Evolutionary conservation across 2,888 invertebrate genomes (phyloP).

Genomic region (Cotesia congregata): DNA sequence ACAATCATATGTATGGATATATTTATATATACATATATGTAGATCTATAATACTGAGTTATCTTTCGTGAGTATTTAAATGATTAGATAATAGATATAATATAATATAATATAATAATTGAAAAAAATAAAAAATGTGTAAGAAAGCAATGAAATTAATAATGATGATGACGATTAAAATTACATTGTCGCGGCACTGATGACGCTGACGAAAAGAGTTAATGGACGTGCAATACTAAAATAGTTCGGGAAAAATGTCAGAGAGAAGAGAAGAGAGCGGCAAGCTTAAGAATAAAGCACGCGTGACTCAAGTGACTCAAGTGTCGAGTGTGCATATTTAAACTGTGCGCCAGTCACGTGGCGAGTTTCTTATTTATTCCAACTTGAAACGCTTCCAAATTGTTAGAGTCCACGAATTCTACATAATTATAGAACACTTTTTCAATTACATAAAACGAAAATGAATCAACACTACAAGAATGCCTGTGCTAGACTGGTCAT

Average conservation of each 20-base stretch:
- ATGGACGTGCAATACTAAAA: neutral
- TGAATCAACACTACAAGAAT: neutral
- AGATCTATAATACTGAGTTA: neutral
- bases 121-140: too few species aligned
- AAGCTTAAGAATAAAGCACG: neutral
- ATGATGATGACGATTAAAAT: too few species aligned
- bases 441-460: neutral
- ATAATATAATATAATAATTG: neutral
- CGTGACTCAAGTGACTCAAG: slow-evolving; percentile 1
- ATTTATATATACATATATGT: neutral
- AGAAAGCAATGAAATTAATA: too few species aligned
- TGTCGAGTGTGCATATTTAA: neutral
- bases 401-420: neutral
- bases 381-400: neutral
- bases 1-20: neutral
- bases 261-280: neutral
- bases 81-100: neutral
- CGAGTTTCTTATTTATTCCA: neutral
- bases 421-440: neutral
- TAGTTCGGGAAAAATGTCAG: neutral
- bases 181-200: too few species aligned
- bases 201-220: neutral
- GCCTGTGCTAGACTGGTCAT: neutral
- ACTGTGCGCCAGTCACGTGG: neutral
- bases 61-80: too few species aligned